These are phyloP conservation scores for Deroptyus accipitrinus DNA, from an alignment of 2,113 vertebrate genomes.

Conservation along the genomic window DNA sequence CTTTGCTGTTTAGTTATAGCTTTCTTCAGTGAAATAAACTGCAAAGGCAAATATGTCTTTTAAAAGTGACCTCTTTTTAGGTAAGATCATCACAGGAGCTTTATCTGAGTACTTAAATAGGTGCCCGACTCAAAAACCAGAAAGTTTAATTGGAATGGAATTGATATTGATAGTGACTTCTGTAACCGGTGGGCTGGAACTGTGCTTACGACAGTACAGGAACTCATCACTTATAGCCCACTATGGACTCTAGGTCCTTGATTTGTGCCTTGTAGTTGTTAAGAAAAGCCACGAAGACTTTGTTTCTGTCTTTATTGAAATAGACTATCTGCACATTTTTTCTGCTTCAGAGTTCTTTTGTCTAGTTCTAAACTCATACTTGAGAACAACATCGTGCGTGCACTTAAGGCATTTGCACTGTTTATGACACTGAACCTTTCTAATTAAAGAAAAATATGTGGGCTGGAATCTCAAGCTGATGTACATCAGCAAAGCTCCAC, in stretches of 20 bases:
- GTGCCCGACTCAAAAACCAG: background rate
- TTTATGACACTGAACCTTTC: constrained; percentile 19
- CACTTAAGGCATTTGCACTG: background rate
- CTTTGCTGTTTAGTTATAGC: background rate
- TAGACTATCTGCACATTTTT: background rate
- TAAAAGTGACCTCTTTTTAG: background rate
- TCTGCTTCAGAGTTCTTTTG: background rate
- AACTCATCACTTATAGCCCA: background rate
- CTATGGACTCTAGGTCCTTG: background rate
- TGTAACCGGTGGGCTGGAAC: background rate
- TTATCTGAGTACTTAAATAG: background rate
- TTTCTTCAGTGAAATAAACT: background rate
- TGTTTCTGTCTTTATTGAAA: background rate
- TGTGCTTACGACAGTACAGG: background rate
- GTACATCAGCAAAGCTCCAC: background rate
- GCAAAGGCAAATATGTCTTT: background rate
- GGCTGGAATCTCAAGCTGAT: background rate
- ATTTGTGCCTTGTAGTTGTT: background rate
- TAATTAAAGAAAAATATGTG: constrained; percentile 34
- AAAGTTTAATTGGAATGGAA: background rate
- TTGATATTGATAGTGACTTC: background rate
- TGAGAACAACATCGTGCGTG: background rate
- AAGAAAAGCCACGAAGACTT: background rate
- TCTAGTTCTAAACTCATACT: background rate
- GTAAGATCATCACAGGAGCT: background rate